Evolutionary conservation across 2,888 invertebrate genomes (phyloP), one percentile per base, ranked within the genome.

Genomic region (Pterobdella sp.): DNA sequence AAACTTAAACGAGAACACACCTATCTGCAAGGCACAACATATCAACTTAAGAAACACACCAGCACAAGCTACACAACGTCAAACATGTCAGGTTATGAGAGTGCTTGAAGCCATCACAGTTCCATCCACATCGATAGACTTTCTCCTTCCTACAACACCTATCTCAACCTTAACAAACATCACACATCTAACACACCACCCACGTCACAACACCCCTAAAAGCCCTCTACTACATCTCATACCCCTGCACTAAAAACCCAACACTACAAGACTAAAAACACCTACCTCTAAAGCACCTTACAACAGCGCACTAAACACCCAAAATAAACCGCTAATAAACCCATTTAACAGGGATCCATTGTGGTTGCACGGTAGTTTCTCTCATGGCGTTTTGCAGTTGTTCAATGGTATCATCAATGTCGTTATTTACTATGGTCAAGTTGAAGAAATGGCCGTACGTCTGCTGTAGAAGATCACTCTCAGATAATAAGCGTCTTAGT

Each of bases 391-490:
- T 88, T 84, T 96, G 94, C 74, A 98, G 86, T 76, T 92, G 90
- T 64, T 90, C 89, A 81, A 98, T 94, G 63, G 98, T 98, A 84
- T 96, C 96, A 84, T 97, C 96, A 77, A 98, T 98, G 86, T 99
- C 97, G 87, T 96, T 97, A 88, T 99, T 98, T 77, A 97, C 92
- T 81, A 98, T 94, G 79, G 91, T 93, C 84, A 95, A 87, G 86
- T 99, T 98, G 87, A 98, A 98, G 86, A 93, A 93, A 85, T 98
- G 98, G 65, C 96, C 96, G 86, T 98, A 98, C 22, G 95, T 93
- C 83, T 93, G 93, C 52, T 94, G 90, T 76, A 99, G 87, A 85
- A 94, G 90, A 80, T 97, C 96, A 70, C 96, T 96, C 85, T 98
- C 98, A 80, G 93, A 93, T 37, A 94, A 92, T 77, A 98, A 86